Percentiles rank a stretch among this genome's conserved stretches.
These are phyloP conservation scores for Austrofundulus limnaeus DNA, from an alignment of 2,113 vertebrate genomes.

Conservation along the genomic window DNA sequence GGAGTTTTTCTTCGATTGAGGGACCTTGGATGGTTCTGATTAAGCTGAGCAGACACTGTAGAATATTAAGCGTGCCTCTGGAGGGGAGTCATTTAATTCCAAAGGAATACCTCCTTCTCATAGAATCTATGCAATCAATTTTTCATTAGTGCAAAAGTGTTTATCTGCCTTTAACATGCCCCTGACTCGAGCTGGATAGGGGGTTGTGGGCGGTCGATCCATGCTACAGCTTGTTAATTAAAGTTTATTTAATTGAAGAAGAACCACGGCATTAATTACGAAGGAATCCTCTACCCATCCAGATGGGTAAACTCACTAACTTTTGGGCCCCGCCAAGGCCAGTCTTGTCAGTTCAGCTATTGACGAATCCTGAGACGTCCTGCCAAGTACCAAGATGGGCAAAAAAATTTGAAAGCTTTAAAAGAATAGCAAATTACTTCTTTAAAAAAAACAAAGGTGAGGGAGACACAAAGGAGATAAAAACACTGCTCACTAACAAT, in stretches of 20 bases:
- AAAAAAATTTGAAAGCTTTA: conserved; percentile 31
- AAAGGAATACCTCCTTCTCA: conserved; percentile 77
- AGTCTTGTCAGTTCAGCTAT: conserved; percentile 3
- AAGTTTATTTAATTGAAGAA: conserved; percentile 97
- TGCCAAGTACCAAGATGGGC: conserved; percentile 32
- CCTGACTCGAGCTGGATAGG: conserved; percentile 75
- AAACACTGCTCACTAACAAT: conserved; percentile 36
- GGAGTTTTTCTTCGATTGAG: conserved; percentile 71
- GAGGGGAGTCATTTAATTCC: conserved; percentile 79
- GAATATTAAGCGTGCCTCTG: conserved; percentile 76
- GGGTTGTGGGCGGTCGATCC: conserved; percentile 86
- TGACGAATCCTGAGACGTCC: conserved; percentile 34
- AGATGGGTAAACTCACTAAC: conserved; percentile 48
- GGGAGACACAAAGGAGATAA: conserved; percentile 18
- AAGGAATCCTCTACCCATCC: conserved; percentile 75
- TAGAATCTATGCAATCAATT: conserved; percentile 95
- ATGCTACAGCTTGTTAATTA: conserved; percentile 97
- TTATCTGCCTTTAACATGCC: conserved; percentile 97
- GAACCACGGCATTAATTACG: conserved; percentile 93
- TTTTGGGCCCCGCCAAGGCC: conserved; percentile 18
- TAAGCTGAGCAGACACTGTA: conserved; percentile 65
- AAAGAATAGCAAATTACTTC: conserved; percentile 42
- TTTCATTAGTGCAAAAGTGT: conserved; percentile 98
- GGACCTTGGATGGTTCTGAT: conserved; percentile 76
- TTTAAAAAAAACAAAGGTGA: conserved; percentile 29